Conservation (phyloP, 2,113 vertebrate species). For the Herpetotheres cachinnans region DNA sequence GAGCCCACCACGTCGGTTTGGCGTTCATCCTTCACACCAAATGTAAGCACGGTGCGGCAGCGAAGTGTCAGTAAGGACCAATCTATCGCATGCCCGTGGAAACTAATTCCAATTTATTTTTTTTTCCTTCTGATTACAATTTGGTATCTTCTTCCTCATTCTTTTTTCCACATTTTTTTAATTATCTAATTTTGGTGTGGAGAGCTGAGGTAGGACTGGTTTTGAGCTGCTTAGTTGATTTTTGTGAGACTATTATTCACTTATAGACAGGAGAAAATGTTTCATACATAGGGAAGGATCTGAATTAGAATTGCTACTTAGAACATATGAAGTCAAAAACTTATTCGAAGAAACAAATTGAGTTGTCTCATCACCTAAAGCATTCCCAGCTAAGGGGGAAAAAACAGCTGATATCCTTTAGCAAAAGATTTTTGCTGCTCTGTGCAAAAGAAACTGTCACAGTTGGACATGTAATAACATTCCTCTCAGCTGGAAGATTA, state of each 20-base stretch:
- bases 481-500: conserved; percentile 5
- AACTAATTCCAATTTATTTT: not conserved
- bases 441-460: conserved; percentile 5
- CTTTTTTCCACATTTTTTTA: not conserved
- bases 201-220: not conserved
- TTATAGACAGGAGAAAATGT: not conserved
- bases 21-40: not conserved
- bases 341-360: not conserved
- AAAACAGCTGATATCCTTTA: not conserved
- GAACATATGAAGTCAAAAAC: not conserved
- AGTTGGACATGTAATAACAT: not conserved
- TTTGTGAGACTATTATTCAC: not conserved
- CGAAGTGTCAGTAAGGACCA: not conserved
- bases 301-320: not conserved
- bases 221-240: not conserved
- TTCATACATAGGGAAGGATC: not conserved
- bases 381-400: not conserved
- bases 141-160: not conserved
- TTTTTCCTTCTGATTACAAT: not conserved
- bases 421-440: conserved; percentile 19
- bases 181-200: not conserved
- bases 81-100: not conserved
- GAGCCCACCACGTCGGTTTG: rapidly evolving
- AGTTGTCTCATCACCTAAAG: not conserved
- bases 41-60: not conserved